These are phyloP conservation scores for Cantharis nigra DNA, from an alignment of 2,888 invertebrate genomes.

Conservation along the genomic window DNA sequence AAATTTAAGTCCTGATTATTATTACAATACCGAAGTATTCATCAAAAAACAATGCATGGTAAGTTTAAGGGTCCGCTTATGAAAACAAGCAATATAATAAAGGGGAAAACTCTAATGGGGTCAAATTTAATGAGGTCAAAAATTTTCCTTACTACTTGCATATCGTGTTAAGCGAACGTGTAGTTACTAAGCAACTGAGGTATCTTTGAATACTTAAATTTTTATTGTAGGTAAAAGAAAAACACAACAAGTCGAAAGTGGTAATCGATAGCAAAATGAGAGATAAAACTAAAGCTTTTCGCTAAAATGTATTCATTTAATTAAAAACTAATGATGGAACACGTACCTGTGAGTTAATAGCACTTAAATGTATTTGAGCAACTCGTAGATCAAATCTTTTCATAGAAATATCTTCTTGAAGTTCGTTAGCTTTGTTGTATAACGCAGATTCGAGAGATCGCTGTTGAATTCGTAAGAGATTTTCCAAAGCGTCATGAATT, in stretches of 20 bases:
- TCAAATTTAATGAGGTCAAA: slow-evolving; percentile 5
- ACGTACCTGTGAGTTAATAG: slow-evolving; percentile 89
- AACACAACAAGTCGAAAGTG: not conserved
- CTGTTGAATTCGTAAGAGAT: slow-evolving; percentile 78
- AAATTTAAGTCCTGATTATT: not conserved
- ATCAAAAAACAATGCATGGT: not conserved
- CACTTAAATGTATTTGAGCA: slow-evolving; percentile 87
- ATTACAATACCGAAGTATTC: not conserved
- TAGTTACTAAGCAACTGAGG: slow-evolving; percentile 27
- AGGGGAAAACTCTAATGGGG: not conserved
- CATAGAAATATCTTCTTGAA: slow-evolving; percentile 93
- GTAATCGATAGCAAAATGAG: not conserved
- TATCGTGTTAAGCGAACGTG: slow-evolving; percentile 8
- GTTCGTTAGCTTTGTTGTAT: slow-evolving; percentile 92
- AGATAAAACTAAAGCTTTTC: not conserved
- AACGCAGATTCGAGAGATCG: slow-evolving; percentile 79
- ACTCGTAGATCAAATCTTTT: slow-evolving; percentile 92
- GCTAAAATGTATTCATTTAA: not conserved
- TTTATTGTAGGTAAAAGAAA: not conserved
- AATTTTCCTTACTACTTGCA: slow-evolving; percentile 9
- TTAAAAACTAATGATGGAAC: slow-evolving; percentile 1
- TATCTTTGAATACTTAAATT: not conserved
- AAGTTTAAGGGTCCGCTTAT: not conserved
- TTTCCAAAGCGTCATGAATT: slow-evolving; percentile 83
- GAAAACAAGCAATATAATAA: not conserved